Conservation (phyloP, 2,113 vertebrate genomes). For the Engraulis encrasicolus region DNA sequence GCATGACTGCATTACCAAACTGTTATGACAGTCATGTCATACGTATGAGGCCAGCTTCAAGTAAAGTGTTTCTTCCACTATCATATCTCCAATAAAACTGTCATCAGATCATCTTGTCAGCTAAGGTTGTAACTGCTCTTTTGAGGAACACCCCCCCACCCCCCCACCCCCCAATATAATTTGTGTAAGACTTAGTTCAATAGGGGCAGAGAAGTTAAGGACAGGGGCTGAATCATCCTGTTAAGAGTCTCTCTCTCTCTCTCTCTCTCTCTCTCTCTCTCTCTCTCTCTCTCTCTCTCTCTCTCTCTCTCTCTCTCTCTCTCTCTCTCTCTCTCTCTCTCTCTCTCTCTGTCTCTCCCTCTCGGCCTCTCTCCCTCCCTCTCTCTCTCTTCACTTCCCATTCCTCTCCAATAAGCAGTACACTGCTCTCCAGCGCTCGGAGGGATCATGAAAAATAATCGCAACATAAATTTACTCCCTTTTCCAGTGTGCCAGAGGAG, state of each 20-base stretch:
- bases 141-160: conserved; percentile 67
- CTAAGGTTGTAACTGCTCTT: too few relatives aligned
- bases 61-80: too few relatives aligned
- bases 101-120: too few relatives aligned
- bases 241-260: conserved; percentile 37
- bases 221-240: conserved; percentile 36
- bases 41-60: too few relatives aligned
- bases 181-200: conserved; percentile 63
- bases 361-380: background rate
- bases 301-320: background rate
- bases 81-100: too few relatives aligned
- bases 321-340: background rate
- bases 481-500: conserved; percentile 44
- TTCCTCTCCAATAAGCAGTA: conserved; percentile 19
- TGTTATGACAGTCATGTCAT: too few relatives aligned
- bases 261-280: background rate
- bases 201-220: conserved; percentile 54
- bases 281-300: background rate
- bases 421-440: conserved; percentile 42
- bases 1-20: too few relatives aligned
- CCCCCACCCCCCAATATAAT: conserved; percentile 70
- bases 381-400: background rate
- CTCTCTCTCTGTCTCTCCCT: background rate
- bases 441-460: conserved; percentile 65
- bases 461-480: conserved; percentile 61